phyloP scores from a whole-genome alignment of 2,113 vertebrate genomes.

The Crotalus helleri region DNA sequence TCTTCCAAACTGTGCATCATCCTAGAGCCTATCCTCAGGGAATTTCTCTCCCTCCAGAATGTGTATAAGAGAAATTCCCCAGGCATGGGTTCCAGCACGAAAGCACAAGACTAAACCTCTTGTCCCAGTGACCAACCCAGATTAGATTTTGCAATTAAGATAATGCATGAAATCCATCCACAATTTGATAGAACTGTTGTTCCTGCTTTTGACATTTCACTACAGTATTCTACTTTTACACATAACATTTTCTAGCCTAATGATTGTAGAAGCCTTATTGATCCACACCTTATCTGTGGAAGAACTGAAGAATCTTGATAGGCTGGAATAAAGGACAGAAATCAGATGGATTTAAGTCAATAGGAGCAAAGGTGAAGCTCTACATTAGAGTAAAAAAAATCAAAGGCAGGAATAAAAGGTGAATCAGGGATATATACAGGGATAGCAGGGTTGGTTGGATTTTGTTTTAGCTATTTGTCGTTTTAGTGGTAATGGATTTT shows the following conservation, averaged over 20 bases:
- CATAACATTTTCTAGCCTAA: not conserved
- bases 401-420: not conserved
- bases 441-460: not conserved
- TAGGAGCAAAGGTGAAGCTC: not conserved
- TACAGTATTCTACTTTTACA: not conserved
- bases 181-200: not conserved
- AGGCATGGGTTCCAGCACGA: not conserved
- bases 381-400: not conserved
- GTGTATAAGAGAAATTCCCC: too few species aligned
- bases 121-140: not conserved
- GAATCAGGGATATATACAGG: not conserved
- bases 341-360: not conserved
- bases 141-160: not conserved
- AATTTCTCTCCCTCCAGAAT: too few species aligned
- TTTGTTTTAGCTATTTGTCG: not conserved
- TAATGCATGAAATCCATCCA: not conserved
- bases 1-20: too few species aligned
- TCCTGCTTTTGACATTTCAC: not conserved
- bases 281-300: not conserved
- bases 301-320: not conserved
- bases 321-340: not conserved
- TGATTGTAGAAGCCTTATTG: not conserved
- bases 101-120: not conserved
- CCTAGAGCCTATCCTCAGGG: too few species aligned
- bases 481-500: not conserved